Evolutionary conservation across 35 echinoderm and acorn worm species (phyloP).

Genomic region (Apostichopus californicus): DNA sequence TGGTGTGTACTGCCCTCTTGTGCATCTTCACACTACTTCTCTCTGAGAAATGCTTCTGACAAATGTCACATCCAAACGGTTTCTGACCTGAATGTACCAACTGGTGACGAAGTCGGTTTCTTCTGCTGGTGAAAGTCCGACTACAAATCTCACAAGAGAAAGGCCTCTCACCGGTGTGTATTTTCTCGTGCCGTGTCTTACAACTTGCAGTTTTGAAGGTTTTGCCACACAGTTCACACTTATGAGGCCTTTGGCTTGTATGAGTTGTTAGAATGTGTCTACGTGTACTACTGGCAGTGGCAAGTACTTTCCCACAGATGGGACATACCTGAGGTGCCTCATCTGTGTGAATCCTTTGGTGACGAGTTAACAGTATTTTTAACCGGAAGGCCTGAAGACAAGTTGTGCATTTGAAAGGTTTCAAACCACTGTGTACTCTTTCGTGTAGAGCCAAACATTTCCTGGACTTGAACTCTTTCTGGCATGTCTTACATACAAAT

Average conservation of each 20-base stretch:
- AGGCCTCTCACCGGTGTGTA: conserved; percentile 87
- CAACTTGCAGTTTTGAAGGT: conserved; percentile 77
- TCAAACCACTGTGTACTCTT: conserved; percentile 75
- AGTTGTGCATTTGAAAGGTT: conserved; percentile 77
- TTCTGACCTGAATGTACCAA: conserved; percentile 77
- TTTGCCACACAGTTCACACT: conserved; percentile 70
- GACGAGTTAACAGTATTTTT: conserved; percentile 74
- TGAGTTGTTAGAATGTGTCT: conserved; percentile 75
- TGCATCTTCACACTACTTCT: conserved; percentile 73
- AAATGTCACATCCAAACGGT: conserved; percentile 77
- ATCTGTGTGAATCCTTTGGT: conserved; percentile 81
- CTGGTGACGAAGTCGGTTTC: conserved; percentile 71
- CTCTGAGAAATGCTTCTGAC: conserved; percentile 70
- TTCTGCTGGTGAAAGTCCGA: conserved; percentile 71
- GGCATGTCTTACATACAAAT: too few species aligned
- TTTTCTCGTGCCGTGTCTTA: conserved; percentile 75
- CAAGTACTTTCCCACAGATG: conserved; percentile 79
- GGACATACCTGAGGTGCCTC: conserved; percentile 84
- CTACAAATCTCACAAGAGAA: conserved; percentile 72
- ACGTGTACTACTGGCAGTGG: conserved; percentile 64
- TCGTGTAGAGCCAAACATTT: conserved; percentile 30
- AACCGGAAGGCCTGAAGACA: conserved; percentile 71
- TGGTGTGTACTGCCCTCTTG: conserved; percentile 68
- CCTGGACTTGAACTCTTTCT: too few species aligned
- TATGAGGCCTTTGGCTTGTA: conserved; percentile 80